Base-by-base conservation (phyloP, 2,797 vertebrate species). In the Lycodopsis pacificus region DNA sequence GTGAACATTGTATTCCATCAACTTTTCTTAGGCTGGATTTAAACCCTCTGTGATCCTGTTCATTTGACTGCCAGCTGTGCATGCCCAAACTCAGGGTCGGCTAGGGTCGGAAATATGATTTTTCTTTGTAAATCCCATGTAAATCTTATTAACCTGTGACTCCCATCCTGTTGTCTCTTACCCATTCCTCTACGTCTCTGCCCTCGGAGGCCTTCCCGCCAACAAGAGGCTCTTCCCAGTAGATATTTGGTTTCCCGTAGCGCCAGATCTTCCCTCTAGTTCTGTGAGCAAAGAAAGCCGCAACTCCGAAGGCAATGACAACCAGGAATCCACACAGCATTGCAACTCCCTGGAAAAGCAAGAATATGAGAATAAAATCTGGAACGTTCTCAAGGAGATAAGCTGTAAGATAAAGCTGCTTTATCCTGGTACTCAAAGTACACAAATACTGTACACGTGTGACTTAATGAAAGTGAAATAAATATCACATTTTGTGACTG, bases 131-230 rank as follows among this genome's bases (percentile, higher is more conserved):
- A 90, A 90, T 88, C 86, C 81, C 49, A 27, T 59, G 67, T 79
- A 83, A 88, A 81, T 64, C 65, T 82, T 77, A 73, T 81, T 82
- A 71, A 85, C 70, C 44, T 20, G 25, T 54, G 58, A 69, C 57
- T 56, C 64, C 34, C 13, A 14, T 58, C 14, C 46, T 32, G 22
- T 42, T 68, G 53, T 85, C 76, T 91, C 96, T 95, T 90, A 97
- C 97, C 97, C 97, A 97, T 49, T 97, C 96, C 87, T 97, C 96
- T 38, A 98, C 96, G 2, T 97, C 95, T 80, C 96, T 94, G 30
- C 96, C 97, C 80, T 96, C 96, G 0, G 94, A 91, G 38, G 82
- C 87, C 72, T 92, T 90, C 13, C 87, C 93, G 1, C 86, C 90
- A 0, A 86, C 90, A 0, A 95, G 90, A 0, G 94, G 94, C 65